Evolutionary conservation across 2,797 vertebrate species (phyloP).

Genomic region (Taenioides sp.): DNA sequence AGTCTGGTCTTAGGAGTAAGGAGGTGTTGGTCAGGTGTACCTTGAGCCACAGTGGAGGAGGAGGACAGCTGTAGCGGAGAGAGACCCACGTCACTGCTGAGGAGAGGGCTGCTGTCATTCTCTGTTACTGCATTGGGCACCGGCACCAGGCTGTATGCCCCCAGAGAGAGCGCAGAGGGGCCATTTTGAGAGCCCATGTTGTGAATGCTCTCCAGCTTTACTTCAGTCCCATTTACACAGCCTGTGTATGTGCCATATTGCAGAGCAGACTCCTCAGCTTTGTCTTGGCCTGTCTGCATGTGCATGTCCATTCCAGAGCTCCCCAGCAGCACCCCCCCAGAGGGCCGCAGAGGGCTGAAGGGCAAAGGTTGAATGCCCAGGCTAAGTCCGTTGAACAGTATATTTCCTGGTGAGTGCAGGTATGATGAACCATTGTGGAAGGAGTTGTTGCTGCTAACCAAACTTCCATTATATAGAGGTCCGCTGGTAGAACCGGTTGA

Average conservation of each 20-base stretch:
- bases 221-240: constrained; percentile 84
- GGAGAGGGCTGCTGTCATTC: constrained; percentile 80
- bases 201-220: constrained; percentile 90
- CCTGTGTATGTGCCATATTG: constrained; percentile 85
- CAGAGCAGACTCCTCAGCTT: constrained; percentile 79
- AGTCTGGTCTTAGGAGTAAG: background rate
- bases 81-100: constrained; percentile 87
- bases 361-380: constrained; percentile 88
- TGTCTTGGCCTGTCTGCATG: constrained; percentile 83
- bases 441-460: constrained; percentile 85
- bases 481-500: constrained; percentile 84
- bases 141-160: constrained; percentile 93
- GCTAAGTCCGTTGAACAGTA: constrained; percentile 93
- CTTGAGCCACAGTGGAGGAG: constrained; percentile 85
- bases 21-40: constrained; percentile 67
- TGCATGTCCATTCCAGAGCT: constrained; percentile 86
- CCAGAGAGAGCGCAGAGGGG: constrained; percentile 89
- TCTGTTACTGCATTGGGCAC: constrained; percentile 84
- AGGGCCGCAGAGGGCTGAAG: constrained; percentile 84
- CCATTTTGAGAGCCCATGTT: constrained; percentile 86
- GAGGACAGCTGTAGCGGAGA: constrained; percentile 87
- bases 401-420: constrained; percentile 90
- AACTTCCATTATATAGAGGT: constrained; percentile 86
- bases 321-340: constrained; percentile 78
- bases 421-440: constrained; percentile 95